Evolutionary conservation across 2,797 vertebrate species (phyloP).

Genomic region (Podarcis siculus): DNA sequence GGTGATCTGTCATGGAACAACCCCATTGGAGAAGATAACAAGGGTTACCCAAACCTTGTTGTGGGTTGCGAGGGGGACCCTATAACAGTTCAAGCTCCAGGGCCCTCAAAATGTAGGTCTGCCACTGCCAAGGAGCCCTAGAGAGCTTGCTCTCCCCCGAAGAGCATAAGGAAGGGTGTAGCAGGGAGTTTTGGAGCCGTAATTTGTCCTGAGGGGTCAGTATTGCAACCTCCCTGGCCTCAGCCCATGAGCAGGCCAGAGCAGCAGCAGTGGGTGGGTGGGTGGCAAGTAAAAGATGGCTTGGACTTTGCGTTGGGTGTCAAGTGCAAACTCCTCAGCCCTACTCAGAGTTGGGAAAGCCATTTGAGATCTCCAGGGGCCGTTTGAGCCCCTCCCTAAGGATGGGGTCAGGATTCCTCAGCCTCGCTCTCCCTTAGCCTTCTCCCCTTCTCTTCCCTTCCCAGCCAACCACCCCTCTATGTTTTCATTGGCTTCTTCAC

Average conservation of each 20-base stretch:
- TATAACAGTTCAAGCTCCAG: too few species aligned
- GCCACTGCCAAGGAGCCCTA: constrained; percentile 66
- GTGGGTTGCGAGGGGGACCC: too few species aligned
- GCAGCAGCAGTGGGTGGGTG: constrained; percentile 21
- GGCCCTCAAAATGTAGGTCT: constrained; percentile 14
- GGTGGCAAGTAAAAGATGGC: neutral
- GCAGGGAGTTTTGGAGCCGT: constrained; percentile 69
- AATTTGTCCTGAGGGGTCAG: constrained; percentile 74
- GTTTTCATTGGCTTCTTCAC: neutral
- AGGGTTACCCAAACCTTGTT: too few species aligned
- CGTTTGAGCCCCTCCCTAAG: neutral
- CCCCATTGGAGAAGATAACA: too few species aligned
- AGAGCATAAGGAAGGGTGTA: constrained; percentile 68
- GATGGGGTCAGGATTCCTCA: neutral
- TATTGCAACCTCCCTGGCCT: constrained; percentile 61
- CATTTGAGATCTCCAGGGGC: neutral
- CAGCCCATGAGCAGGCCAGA: constrained; percentile 1
- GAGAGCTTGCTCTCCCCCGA: too few species aligned
- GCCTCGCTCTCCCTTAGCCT: neutral
- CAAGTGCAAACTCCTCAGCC: neutral
- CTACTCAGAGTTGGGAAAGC: neutral
- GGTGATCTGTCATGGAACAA: too few species aligned
- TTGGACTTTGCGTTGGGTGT: neutral
- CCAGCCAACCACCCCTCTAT: too few species aligned
- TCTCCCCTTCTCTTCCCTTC: too few species aligned